Conservation (phyloP, 2,113 vertebrate species). For the Leucoraja erinaceus region DNA sequence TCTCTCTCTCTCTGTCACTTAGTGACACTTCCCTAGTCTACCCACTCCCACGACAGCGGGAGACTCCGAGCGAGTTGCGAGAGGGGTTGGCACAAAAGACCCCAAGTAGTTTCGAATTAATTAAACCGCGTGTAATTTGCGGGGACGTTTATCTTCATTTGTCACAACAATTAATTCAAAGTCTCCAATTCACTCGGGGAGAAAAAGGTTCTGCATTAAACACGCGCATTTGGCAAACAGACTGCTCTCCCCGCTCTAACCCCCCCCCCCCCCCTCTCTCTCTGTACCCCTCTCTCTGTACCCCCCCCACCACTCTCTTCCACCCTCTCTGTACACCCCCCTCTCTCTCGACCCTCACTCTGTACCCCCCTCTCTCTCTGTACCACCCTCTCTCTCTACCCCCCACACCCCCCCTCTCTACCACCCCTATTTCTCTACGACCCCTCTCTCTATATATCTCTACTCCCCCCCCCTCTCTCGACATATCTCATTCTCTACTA, state of each 20-base stretch:
- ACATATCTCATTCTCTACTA: no score
- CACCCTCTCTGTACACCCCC: constrained; percentile 58
- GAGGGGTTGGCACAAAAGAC: constrained; percentile 39
- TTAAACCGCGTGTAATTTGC: constrained; percentile 99
- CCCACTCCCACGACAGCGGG: constrained; percentile 93
- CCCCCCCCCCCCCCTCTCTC: constrained; percentile 75
- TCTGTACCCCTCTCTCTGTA: no score
- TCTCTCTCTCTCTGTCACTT: constrained; percentile 83
- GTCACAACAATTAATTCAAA: constrained; percentile 99
- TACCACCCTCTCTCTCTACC: background rate
- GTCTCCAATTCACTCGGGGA: constrained; percentile 99
- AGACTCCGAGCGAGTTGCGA: constrained; percentile 84
- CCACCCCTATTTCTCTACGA: no score
- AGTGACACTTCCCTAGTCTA: constrained; percentile 99
- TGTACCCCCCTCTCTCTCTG: no score
- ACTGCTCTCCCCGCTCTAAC: no score
- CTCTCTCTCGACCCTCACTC: no score
- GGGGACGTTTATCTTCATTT: constrained; percentile 99
- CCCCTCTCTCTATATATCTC: no score
- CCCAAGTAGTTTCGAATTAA: constrained; percentile 95
- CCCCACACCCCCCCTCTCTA: constrained; percentile 50
- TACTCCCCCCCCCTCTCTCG: no score
- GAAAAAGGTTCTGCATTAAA: constrained; percentile 99
- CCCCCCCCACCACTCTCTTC: no score
- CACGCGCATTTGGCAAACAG: constrained; percentile 98